These are phyloP conservation scores for Stegostoma tigrinum DNA, from an alignment of 2,113 vertebrate species.

Conservation along the genomic window DNA sequence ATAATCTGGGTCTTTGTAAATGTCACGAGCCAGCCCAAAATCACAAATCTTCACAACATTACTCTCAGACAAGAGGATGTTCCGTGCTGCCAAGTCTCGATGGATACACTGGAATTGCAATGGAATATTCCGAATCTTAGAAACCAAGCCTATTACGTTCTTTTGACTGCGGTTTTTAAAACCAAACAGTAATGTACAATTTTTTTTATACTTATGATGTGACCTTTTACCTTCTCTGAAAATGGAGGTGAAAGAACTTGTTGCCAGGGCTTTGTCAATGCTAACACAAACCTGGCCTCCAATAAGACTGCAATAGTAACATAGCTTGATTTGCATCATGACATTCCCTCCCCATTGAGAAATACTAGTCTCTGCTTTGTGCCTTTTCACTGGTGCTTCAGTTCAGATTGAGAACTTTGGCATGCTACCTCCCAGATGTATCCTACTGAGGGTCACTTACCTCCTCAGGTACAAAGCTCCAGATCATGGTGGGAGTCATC, in stretches of 20 bases:
- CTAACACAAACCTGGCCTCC: background rate
- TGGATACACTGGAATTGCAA: conserved; percentile 73
- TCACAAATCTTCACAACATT: conserved; percentile 95
- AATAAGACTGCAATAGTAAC: background rate
- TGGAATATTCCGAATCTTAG: background rate
- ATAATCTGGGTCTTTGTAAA: conserved; percentile 90
- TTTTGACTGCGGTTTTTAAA: background rate
- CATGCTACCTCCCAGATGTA: no score
- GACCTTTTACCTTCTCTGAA: background rate
- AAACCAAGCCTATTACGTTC: background rate
- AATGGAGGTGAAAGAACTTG: background rate
- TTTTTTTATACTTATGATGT: background rate
- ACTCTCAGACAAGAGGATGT: conserved; percentile 86
- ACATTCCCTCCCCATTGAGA: background rate
- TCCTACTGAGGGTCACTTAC: background rate
- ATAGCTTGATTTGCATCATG: background rate
- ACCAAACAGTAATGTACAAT: background rate
- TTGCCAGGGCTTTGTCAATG: background rate
- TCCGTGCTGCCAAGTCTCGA: conserved; percentile 79
- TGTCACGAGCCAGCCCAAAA: conserved; percentile 83
- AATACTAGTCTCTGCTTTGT: background rate
- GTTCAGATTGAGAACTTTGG: background rate
- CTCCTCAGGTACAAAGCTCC: background rate
- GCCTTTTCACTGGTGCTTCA: background rate
- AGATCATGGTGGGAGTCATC: background rate